Percentiles rank a stretch among this genome's conserved stretches.
These are phyloP conservation scores for Marcusenius ussheri DNA, from an alignment of 2,113 vertebrate genomes.

Conservation along the genomic window DNA sequence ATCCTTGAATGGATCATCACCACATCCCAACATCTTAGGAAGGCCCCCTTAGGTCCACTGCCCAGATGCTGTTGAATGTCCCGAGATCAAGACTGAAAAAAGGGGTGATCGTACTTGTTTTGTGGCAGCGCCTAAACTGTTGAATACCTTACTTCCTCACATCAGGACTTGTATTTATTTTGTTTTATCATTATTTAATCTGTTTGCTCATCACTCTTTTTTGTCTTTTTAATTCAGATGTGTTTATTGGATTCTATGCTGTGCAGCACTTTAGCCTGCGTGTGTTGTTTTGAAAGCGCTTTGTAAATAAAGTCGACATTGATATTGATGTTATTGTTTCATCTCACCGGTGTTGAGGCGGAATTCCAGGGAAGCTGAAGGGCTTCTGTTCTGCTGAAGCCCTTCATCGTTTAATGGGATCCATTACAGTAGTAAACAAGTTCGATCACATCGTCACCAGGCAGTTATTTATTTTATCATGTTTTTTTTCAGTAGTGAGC, in stretches of 20 bases:
- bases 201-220: not conserved
- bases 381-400: not conserved
- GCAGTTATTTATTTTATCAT: not conserved
- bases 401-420: not conserved
- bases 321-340: not conserved
- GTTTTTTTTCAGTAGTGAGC: not conserved
- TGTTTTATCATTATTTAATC: not conserved
- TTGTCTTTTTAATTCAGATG: not conserved
- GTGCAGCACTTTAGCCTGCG: not conserved
- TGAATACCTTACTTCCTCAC: not conserved
- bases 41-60: not conserved
- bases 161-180: not conserved
- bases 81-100: not conserved
- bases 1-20: not conserved
- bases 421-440: not conserved
- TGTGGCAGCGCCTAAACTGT: not conserved
- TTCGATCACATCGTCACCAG: not conserved
- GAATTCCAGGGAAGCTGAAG: not conserved
- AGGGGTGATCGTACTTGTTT: not conserved
- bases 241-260: not conserved
- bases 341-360: not conserved
- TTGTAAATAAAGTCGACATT: not conserved
- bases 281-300: not conserved
- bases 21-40: not conserved
- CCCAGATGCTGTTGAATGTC: not conserved